Percentiles rank a stretch among this genome's conserved stretches.
Evolutionary conservation across 2,797 vertebrate genomes (phyloP).

Genomic region (Tauraco hartlaubi): DNA sequence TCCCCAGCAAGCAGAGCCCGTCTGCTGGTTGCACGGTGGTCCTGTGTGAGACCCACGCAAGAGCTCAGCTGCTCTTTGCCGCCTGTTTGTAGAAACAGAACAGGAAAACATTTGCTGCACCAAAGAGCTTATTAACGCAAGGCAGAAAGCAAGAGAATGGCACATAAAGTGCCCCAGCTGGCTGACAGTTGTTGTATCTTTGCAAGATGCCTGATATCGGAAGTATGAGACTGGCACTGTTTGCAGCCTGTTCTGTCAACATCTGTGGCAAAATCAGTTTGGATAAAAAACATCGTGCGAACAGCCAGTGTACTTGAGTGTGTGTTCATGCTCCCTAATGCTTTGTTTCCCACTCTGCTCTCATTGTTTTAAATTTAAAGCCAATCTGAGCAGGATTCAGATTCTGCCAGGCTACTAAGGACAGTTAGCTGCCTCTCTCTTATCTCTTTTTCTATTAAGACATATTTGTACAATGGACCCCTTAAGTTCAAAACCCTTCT

Average conservation of each 20-base stretch:
- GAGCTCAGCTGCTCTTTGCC: background rate
- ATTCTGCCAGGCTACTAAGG: background rate
- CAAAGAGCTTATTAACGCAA: background rate
- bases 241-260: background rate
- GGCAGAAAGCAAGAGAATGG: background rate
- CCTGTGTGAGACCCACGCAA: rapidly evolving
- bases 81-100: background rate
- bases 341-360: background rate
- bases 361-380: background rate
- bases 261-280: background rate
- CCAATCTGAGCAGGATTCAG: background rate
- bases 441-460: background rate
- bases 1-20: background rate
- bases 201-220: background rate
- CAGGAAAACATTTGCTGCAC: background rate
- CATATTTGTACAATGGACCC: background rate
- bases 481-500: background rate
- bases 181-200: background rate
- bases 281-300: background rate
- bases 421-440: background rate
- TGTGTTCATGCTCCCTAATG: background rate
- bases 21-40: background rate
- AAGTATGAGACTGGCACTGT: background rate
- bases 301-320: background rate
- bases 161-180: background rate